Evolutionary conservation across 2,113 vertebrate genomes (phyloP).

Genomic region (Triplophysa tibetana): DNA sequence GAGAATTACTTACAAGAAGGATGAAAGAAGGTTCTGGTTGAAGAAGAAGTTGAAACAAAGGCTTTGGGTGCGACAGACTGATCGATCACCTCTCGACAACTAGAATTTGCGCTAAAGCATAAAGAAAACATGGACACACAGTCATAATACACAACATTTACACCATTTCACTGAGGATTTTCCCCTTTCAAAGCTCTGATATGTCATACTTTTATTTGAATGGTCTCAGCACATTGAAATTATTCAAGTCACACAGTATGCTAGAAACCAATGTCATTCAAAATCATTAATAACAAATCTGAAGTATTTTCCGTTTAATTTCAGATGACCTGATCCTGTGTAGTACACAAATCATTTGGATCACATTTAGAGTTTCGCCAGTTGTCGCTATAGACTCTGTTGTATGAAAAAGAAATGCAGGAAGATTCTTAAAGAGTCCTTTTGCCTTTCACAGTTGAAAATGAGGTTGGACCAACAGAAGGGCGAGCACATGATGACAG

Average conservation of each 20-base stretch:
- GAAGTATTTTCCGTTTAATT: too few species aligned
- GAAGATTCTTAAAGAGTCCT: too few species aligned
- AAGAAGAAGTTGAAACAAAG: slow-evolving; percentile 14
- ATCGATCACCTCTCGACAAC: slow-evolving; percentile 23
- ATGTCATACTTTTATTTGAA: background rate
- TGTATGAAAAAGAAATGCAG: too few species aligned
- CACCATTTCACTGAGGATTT: too few species aligned
- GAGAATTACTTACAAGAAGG: slow-evolving; percentile 4
- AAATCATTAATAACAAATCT: too few species aligned
- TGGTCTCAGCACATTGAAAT: background rate
- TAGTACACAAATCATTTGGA: too few species aligned
- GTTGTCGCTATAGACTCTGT: too few species aligned
- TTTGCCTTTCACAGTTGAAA: background rate
- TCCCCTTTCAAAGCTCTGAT: background rate
- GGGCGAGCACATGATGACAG: too few species aligned
- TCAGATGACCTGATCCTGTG: too few species aligned
- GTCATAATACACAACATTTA: background rate
- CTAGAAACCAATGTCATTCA: background rate
- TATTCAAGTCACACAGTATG: too few species aligned
- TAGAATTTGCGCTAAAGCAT: slow-evolving; percentile 13
- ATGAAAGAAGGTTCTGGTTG: slow-evolving; percentile 24
- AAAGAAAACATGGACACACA: background rate
- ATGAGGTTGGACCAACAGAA: too few species aligned
- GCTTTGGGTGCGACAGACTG: slow-evolving; percentile 18
- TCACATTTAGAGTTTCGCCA: too few species aligned